phyloP scores from a whole-genome alignment of 2,113 vertebrate species.

The Gnathonemus longibarbis region DNA sequence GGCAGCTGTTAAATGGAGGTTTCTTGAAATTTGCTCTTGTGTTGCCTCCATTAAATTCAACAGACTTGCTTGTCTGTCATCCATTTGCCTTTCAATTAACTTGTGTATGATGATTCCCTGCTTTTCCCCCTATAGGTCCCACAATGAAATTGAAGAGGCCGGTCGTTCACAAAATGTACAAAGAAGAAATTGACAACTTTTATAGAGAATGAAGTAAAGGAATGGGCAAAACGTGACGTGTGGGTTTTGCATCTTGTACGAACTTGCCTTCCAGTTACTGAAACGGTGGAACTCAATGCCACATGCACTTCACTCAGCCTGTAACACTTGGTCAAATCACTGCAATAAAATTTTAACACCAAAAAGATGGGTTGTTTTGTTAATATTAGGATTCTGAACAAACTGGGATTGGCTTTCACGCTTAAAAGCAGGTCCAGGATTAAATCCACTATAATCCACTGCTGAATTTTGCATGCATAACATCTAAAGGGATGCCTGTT shows the following conservation, averaged over 20 bases:
- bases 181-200: slow-evolving; percentile 57
- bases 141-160: slow-evolving; percentile 68
- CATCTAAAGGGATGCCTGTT: background rate
- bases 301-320: background rate
- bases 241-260: background rate
- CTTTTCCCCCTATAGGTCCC: slow-evolving; percentile 49
- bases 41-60: background rate
- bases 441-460: background rate
- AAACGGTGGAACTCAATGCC: background rate
- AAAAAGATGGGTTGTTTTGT: background rate
- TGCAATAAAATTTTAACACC: slow-evolving; percentile 1
- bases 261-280: background rate
- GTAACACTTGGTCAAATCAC: background rate
- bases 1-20: background rate
- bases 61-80: background rate
- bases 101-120: background rate
- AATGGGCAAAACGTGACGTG: background rate
- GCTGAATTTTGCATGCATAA: too few species aligned
- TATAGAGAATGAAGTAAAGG: slow-evolving; percentile 38
- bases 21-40: background rate
- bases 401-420: background rate
- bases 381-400: background rate
- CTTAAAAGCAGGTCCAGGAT: background rate
- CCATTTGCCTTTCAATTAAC: background rate
- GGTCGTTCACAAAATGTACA: slow-evolving; percentile 61